Base-by-base conservation (phyloP, 1,140 invertebrate species). In the Drosophila kohkoa region DNA sequence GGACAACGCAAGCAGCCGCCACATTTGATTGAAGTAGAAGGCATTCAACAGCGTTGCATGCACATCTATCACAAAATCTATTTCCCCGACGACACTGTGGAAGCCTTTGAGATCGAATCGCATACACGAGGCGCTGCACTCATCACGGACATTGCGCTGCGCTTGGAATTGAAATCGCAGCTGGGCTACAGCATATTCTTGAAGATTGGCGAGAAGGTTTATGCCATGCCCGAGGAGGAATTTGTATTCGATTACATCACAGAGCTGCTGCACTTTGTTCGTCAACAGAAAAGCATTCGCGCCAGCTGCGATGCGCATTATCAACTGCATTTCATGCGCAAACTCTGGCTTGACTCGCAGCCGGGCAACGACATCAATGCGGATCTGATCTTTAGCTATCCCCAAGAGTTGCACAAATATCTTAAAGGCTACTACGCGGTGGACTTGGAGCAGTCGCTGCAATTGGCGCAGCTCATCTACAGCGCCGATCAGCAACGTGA, bases 221-320 rank as follows among this genome's bases (percentile, higher is more conserved):
- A 99, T 82, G 98, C 97, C 70, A 97, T 99, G 5, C 98, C 98
- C 0, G 96, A 98, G 90, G 95, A 95, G 62, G 97, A 98, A 82
- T 99, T 98, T 94, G 98, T 99, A 93, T 99, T 99, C 92, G 98
- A 99, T 93, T 99, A 98, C 92, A 96, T 99, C 20, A 95, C 96
- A 62, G 97, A 99, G 93, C 93, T 96, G 5, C 94, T 95, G n/a
- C 96, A 97, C 85, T 98, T 97, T 97, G 96, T 98, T 83, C 96
- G 96, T 68, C 95, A 96, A 88, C 96, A 96, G 15, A 94, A 95
- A 82, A 96, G 97, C 1, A 93, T 94, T 2, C 94, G 96, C 90
- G 95, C 96, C 92, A 95, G 81, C 73, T 93, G 93, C 66, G 85
- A 75, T 52, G 82, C 15, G 74, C 97, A 96, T 38, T 99, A 99